Evolutionary conservation across 2,888 invertebrate genomes (phyloP).

Genomic region (Tortricodes alternella): DNA sequence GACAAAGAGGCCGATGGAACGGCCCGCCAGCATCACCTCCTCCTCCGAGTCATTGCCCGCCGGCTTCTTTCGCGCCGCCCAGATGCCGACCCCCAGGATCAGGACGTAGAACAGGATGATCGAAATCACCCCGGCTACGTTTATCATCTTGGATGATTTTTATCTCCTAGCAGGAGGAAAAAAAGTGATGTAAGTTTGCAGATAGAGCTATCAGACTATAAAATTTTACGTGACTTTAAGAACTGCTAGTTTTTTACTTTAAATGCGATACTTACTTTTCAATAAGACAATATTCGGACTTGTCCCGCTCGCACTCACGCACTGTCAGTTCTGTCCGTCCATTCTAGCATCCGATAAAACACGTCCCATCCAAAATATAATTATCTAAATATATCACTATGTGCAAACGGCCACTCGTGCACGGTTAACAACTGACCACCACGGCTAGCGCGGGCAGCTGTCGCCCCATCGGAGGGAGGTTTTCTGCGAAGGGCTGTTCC

Average conservation of each 20-base stretch:
- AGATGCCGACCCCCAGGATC: slow-evolving; percentile 97
- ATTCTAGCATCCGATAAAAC: slow-evolving; percentile 40
- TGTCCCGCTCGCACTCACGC: slow-evolving; percentile 1
- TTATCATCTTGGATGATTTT: slow-evolving; percentile 87
- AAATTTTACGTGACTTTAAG: no score
- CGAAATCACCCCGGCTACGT: slow-evolving; percentile 95
- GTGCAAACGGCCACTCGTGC: slow-evolving; percentile 39
- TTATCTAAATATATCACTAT: slow-evolving; percentile 45
- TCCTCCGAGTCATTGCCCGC: slow-evolving; percentile 95
- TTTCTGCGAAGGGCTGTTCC: slow-evolving; percentile 98
- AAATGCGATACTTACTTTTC: slow-evolving; percentile 13
- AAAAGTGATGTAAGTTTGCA: no score
- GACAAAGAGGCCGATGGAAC: slow-evolving; percentile 98
- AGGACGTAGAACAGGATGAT: slow-evolving; percentile 98
- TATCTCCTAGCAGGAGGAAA: slow-evolving; percentile 10
- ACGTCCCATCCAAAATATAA: slow-evolving; percentile 53
- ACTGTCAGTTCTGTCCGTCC: slow-evolving; percentile 15
- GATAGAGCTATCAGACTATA: no score
- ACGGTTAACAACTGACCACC: slow-evolving; percentile 28
- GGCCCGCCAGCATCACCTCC: slow-evolving; percentile 99
- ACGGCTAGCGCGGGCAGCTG: slow-evolving; percentile 83
- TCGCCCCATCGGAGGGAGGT: slow-evolving; percentile 98
- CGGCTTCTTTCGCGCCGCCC: slow-evolving; percentile 97
- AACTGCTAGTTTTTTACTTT: no score
- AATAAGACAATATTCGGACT: neutral